These are phyloP conservation scores for Macrobrachium nipponense DNA, from an alignment of 1,140 invertebrate genomes.

Conservation along the genomic window DNA sequence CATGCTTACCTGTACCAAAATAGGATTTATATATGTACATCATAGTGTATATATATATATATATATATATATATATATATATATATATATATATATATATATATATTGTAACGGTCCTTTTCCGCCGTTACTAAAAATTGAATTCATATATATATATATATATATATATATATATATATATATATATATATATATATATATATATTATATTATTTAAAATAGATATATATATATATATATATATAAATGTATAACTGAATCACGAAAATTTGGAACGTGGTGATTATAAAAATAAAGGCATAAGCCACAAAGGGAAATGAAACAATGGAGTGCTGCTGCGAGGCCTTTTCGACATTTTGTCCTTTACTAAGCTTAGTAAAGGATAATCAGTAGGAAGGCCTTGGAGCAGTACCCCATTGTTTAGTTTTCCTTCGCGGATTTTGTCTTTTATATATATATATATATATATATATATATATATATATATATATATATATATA, in stretches of 20 bases:
- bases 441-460: slow-evolving; percentile 22
- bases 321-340: no score
- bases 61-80: slow-evolving; percentile 56
- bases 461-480: slow-evolving; percentile 37
- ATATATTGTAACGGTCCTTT: no score
- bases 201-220: not conserved
- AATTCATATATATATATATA: slow-evolving; percentile 27
- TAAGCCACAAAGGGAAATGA: no score
- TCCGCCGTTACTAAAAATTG: no score
- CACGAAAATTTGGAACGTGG: no score
- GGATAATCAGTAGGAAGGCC: no score
- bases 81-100: slow-evolving; percentile 35
- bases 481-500: slow-evolving; percentile 34
- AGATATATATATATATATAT: slow-evolving; percentile 29
- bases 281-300: no score
- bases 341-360: no score
- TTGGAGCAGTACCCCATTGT: no score
- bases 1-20: not conserved
- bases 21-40: slow-evolving; percentile 50
- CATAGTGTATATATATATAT: slow-evolving; percentile 51
- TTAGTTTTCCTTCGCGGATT: no score
- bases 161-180: slow-evolving; percentile 36
- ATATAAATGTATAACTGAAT: no score
- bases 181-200: slow-evolving; percentile 8
- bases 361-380: no score